Base-by-base conservation (phyloP, 2,888 invertebrate species). In the Epicampocera succincta region DNA sequence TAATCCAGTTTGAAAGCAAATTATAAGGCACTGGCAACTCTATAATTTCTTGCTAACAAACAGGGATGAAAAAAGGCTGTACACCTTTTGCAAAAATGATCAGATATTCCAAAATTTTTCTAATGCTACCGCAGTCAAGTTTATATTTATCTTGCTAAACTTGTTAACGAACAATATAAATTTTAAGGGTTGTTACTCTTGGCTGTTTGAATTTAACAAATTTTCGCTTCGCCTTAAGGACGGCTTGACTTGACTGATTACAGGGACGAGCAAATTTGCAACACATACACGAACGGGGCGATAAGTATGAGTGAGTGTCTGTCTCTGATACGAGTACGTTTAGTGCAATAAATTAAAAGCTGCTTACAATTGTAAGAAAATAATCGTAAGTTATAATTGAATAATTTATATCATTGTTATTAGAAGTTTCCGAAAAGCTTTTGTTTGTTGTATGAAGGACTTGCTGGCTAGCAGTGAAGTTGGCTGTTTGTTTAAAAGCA, bases 381-480 rank as follows among this genome's bases (percentile, higher is more conserved):
- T 52, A 75, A 80, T 68, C 42, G 81, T 81, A 77, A 82, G 75
- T 84, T 83, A 78, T 80, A 84, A 84, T 83, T 83, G 83, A 77
- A 84, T 84, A 83, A 83, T 84, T 84, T 84, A 80, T 78, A 82
- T 80, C 69, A 66, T 71, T 80, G 66, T 80, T 77, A 76, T 81
- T 76, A 56, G 66, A 76, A 80, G 68, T 72, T 61, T 61, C 13
- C 19, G 13, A 21, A 74, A 54, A 48, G 56, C n/a, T 25, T 68
- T 73, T 76, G 63, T 72, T 76, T 56, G 65, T 40, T 66, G 11
- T 40, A 38, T 54, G 13, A 65, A 11, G 38, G 19, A 42, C 44
- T 17, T n/a, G n/a, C 21, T 56, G 46, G 25, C 40, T 56, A n/a
- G 8, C 52, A 19, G 19, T 38, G n/a, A 44, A 42, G 21, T 38